phyloP scores from a whole-genome alignment of 1,140 invertebrate species.

The Hycleus phaleratus region DNA sequence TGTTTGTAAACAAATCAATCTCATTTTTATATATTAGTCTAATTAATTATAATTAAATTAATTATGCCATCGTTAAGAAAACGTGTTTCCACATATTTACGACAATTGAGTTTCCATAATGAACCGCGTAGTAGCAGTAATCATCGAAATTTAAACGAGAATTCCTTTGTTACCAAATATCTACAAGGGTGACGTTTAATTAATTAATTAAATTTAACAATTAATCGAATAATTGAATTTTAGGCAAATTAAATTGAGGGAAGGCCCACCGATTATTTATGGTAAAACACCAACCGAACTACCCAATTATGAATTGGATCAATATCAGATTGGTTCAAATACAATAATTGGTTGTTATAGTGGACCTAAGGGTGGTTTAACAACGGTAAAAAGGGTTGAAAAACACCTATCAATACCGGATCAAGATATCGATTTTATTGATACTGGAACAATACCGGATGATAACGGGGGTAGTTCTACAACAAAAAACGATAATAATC shows the following conservation, averaged over 20 bases:
- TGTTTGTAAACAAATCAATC: too few relatives aligned
- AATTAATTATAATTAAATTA: neutral
- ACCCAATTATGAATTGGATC: constrained; percentile 48
- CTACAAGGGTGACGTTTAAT: constrained; percentile 55
- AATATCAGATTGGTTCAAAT: constrained; percentile 46
- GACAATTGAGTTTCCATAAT: constrained; percentile 61
- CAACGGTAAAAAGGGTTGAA: constrained; percentile 59
- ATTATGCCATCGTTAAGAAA: constrained; percentile 64
- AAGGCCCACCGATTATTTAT: constrained; percentile 54
- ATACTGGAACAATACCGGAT: constrained; percentile 46
- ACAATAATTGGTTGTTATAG: constrained; percentile 59
- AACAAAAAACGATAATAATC: neutral
- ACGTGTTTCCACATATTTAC: constrained; percentile 65
- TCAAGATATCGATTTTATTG: constrained; percentile 68
- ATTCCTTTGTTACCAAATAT: constrained; percentile 66
- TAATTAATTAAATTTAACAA: neutral
- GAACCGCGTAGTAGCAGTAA: constrained; percentile 40
- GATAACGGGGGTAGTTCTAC: constrained; percentile 35
- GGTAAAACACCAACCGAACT: constrained; percentile 59
- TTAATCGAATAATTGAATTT: neutral
- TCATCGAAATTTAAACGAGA: constrained; percentile 46
- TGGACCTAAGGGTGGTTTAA: constrained; percentile 69
- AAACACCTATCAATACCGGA: constrained; percentile 58
- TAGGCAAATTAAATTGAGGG: constrained; percentile 35
- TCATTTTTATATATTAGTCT: too few relatives aligned